Percentiles rank a stretch among this genome's conserved stretches.
These are phyloP conservation scores for Syrphus vitripennis DNA, from an alignment of 2,888 invertebrate species.

Conservation along the genomic window DNA sequence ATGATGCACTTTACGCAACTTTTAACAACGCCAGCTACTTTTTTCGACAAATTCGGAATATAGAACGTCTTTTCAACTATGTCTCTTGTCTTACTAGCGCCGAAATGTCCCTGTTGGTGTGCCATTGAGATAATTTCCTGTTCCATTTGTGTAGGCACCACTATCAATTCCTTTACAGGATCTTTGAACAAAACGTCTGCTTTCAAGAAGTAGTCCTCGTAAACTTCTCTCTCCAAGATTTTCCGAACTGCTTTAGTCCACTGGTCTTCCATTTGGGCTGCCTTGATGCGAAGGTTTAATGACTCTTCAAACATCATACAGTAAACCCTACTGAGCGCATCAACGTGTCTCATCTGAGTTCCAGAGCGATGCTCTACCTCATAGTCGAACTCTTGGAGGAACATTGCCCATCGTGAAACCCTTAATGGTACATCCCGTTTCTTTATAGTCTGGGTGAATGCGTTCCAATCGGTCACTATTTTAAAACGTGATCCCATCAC, in stretches of 20 bases:
- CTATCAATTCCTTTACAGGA: constrained; percentile 56
- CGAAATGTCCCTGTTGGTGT: constrained; percentile 78
- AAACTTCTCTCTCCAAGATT: constrained; percentile 12
- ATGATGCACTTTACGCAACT: constrained; percentile 65
- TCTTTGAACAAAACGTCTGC: background rate
- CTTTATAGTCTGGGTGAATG: too few relatives aligned
- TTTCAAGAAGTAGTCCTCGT: constrained; percentile 23
- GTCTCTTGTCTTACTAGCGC: constrained; percentile 72
- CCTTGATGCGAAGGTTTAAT: background rate
- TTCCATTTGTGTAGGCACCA: constrained; percentile 75
- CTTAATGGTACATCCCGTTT: too few relatives aligned
- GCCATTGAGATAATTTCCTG: constrained; percentile 75
- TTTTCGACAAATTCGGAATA: too few relatives aligned
- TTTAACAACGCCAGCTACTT: too few relatives aligned
- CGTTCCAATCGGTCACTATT: background rate
- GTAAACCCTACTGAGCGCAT: constrained; percentile 19
- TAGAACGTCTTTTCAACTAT: background rate
- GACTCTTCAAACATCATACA: background rate
- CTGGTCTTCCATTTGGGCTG: constrained; percentile 5
- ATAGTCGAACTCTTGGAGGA: too few relatives aligned
- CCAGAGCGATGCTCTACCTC: too few relatives aligned
- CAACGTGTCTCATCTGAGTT: constrained; percentile 16
- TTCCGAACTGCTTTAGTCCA: constrained; percentile 21
- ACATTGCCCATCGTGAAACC: too few relatives aligned
- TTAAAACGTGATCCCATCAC: background rate